phyloP scores from a whole-genome alignment of 2,888 invertebrate species.

The Morpho achilles region DNA sequence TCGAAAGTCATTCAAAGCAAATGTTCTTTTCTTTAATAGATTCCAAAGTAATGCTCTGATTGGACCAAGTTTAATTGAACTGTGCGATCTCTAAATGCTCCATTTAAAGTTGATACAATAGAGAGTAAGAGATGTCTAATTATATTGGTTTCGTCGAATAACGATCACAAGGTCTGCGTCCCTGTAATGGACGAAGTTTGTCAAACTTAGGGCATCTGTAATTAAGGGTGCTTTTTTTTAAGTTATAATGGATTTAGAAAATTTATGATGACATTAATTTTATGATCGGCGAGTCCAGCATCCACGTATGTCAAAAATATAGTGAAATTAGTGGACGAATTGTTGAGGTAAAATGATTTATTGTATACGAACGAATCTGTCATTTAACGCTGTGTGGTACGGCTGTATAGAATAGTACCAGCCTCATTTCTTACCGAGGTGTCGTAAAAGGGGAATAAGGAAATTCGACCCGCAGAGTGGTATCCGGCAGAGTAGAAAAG shows the following conservation, averaged over 20 bases:
- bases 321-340: no score
- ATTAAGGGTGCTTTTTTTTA: constrained; percentile 55
- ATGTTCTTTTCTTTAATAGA: constrained; percentile 18
- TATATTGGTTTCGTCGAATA: constrained; percentile 48
- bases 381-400: no score
- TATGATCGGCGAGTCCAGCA: no score
- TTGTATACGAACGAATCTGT: no score
- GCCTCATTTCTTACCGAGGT: no score
- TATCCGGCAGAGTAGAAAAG: no score
- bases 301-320: no score
- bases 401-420: no score
- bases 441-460: no score
- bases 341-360: no score
- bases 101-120: constrained; percentile 14
- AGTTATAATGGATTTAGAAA: constrained; percentile 32
- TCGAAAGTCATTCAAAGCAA: constrained; percentile 23
- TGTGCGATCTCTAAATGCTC: constrained; percentile 15
- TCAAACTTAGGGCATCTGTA: constrained; percentile 60
- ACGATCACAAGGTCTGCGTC: constrained; percentile 53
- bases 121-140: constrained; percentile 35
- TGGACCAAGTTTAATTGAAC: constrained; percentile 19
- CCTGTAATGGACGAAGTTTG: constrained; percentile 60
- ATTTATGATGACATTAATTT: background rate
- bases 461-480: no score
- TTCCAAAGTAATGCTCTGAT: constrained; percentile 14